Evolutionary conservation across 2,797 vertebrate species (phyloP).

Genomic region (Hydrocynus forskahlii): DNA sequence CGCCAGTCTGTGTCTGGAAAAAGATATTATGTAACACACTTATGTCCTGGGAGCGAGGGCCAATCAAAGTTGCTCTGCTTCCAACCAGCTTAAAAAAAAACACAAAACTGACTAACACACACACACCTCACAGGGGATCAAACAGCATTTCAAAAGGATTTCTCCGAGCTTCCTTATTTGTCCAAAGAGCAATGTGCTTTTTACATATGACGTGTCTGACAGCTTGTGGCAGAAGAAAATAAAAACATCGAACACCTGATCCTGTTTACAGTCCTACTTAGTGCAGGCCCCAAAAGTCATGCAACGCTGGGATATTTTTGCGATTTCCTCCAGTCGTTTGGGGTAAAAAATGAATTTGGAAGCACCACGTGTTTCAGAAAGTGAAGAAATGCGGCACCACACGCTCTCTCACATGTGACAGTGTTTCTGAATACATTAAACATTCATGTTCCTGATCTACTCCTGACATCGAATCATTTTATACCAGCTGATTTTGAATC

Average conservation of each 20-base stretch:
- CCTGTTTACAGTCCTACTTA: neutral
- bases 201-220: neutral
- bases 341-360: conserved; percentile 28
- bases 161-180: conserved; percentile 2
- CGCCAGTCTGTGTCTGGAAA: conserved; percentile 32
- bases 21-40: conserved; percentile 55
- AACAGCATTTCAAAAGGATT: conserved; percentile 26
- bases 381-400: conserved; percentile 48
- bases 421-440: conserved; percentile 44
- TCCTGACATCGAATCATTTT: neutral
- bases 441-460: conserved; percentile 22
- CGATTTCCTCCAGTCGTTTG: conserved; percentile 38
- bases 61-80: conserved; percentile 51
- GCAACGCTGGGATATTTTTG: neutral
- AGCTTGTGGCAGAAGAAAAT: neutral
- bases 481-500: neutral
- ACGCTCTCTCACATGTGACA: conserved; percentile 50
- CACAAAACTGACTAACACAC: conserved; percentile 40
- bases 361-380: conserved; percentile 21
- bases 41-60: conserved; percentile 44
- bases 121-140: conserved; percentile 5
- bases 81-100: conserved; percentile 12
- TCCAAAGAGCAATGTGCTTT: conserved; percentile 1
- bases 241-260: neutral
- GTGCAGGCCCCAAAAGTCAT: neutral